Evolutionary conservation across 2,797 vertebrate genomes (phyloP).

Genomic region (Enteromius argenteus): DNA sequence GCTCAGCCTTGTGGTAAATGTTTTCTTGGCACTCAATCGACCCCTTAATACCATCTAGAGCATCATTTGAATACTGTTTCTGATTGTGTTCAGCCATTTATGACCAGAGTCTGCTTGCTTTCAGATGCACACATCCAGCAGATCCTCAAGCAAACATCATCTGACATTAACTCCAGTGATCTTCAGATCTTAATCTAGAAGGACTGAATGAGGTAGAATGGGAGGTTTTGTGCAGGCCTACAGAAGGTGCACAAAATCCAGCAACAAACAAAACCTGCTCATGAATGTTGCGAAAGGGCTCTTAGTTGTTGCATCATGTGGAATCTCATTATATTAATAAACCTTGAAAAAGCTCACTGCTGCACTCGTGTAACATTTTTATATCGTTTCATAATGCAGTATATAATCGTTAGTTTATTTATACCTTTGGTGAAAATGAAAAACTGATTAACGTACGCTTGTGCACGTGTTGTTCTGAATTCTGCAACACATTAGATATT

Average conservation of each 20-base stretch:
- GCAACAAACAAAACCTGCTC: constrained; percentile 8
- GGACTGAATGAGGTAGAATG: constrained; percentile 28
- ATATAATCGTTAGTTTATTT: background rate
- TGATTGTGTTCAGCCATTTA: background rate
- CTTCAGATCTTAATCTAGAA: constrained; percentile 29
- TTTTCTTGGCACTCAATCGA: background rate
- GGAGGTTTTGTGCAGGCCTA: background rate
- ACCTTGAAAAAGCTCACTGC: background rate
- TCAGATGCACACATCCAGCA: constrained; percentile 4
- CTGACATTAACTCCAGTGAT: constrained; percentile 11
- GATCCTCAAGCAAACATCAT: constrained; percentile 15
- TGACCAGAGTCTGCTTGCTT: background rate
- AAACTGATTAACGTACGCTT: background rate
- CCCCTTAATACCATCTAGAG: background rate
- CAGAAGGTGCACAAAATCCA: constrained; percentile 1
- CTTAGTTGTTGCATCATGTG: constrained; percentile 9
- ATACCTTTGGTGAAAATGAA: background rate
- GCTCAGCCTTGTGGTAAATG: background rate
- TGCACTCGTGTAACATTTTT: constrained; percentile 5
- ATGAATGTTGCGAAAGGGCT: constrained; percentile 26
- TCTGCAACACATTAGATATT: background rate
- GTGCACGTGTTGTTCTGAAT: background rate
- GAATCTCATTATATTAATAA: constrained; percentile 32
- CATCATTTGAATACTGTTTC: constrained; percentile 8
- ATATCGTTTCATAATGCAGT: background rate